Evolutionary conservation across 2,113 vertebrate species (phyloP), one percentile per base, ranked within the genome.

Genomic region (Elephas maximus): DNA sequence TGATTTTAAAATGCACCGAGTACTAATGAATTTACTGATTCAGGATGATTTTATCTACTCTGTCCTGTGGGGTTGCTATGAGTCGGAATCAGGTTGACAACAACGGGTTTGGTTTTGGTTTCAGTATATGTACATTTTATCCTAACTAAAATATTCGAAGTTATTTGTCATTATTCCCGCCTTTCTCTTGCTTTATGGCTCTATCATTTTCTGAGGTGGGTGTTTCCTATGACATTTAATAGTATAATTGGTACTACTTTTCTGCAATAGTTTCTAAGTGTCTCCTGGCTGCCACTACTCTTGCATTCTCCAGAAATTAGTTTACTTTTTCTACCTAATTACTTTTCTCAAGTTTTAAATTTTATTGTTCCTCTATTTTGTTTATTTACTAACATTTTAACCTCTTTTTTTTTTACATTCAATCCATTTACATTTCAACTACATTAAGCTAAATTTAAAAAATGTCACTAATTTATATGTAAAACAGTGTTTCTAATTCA

Each of bases 1-100:
- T 91, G 37, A 33, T 80, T 91, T 73, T 90, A 82, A 87, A 95
- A 86, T 79, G 82, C 20, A 88, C 67, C 33, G 67, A 91, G 28
- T 48, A 26, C 51, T 71, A 37, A 51, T 45, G 57, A 81, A 76
- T 63, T 62, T 45, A 53, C 21, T 53, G 76, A 53, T 90, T 81
- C 81, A 81, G 21, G 10, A 3, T 62, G 33, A 41, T 57, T 37
- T 37, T 37, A 37, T 37, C 37, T 37, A 37, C 37, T 37, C 37
- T 37, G 37, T 37, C 37, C 37, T 37, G 2, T 37, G 37, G 37
- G 37, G 37, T 37, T 37, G 37, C 37, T 37, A 37, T 37, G 37
- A 37, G 37, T 37, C 37, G 37, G 37, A 37, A 37, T 37, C 37
- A 37, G 37, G 37, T 37, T 37, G 37, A 37, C 37, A 37, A 37